Percentiles rank a stretch among this genome's conserved stretches.
Evolutionary conservation across 2,888 invertebrate genomes (phyloP).

Genomic region (Rhagonycha fulva): DNA sequence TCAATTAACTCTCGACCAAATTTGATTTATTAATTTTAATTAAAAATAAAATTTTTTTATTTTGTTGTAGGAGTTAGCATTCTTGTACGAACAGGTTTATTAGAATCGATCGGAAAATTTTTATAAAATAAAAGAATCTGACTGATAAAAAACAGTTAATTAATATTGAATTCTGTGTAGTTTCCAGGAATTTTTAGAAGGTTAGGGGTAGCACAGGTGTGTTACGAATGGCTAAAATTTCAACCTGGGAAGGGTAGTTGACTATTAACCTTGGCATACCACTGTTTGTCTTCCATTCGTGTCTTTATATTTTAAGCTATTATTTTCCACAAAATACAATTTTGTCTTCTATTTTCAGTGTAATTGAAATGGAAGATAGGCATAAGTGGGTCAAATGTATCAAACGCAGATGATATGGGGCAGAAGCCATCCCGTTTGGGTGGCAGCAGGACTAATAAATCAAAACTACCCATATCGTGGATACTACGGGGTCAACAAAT

Average conservation of each 20-base stretch:
- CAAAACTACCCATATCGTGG: slow-evolving; percentile 78
- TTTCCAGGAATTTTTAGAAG: neutral
- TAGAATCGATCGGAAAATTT: neutral
- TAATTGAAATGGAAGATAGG: neutral
- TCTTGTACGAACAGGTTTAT: neutral
- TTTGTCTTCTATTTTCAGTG: neutral
- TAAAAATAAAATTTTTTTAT: neutral
- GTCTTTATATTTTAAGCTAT: neutral
- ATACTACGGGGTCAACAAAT: slow-evolving; percentile 66
- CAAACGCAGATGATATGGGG: slow-evolving; percentile 52
- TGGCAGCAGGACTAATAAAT: slow-evolving; percentile 48
- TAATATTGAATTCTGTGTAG: neutral
- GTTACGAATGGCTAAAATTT: neutral
- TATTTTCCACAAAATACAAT: neutral
- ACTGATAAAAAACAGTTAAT: neutral
- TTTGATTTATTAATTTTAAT: neutral
- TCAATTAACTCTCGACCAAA: neutral
- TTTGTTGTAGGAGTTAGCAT: neutral
- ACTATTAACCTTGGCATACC: neutral
- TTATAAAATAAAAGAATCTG: neutral
- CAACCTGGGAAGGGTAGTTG: neutral
- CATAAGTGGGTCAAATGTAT: slow-evolving; percentile 3
- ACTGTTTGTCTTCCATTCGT: neutral
- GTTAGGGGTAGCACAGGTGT: neutral
- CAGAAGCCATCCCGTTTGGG: slow-evolving; percentile 58